Base-by-base conservation (phyloP, 2,113 vertebrate species). In the Prinia subflava region DNA sequence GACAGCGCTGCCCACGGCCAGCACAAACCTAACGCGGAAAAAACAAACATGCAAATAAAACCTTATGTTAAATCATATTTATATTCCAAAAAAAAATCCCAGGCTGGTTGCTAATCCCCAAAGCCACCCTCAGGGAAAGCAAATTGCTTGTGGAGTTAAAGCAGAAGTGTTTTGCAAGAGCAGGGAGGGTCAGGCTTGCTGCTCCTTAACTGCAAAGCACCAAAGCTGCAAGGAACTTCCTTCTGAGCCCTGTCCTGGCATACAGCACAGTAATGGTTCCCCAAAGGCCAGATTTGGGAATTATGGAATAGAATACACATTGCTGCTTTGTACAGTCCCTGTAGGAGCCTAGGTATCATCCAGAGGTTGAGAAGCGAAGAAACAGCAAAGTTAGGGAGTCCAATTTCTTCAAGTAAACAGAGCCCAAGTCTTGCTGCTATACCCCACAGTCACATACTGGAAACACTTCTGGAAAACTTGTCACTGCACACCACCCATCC, bases 1-100 rank as follows among this genome's bases (percentile, higher is more conserved):
- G 84, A 99, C 99, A 0, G 99, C 99, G 1, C 99, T 99, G 92
- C 99, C 99, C 93, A 99, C 99, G 1, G 99, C 99, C 94, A 99
- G 97, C 96, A 99, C 99, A 50, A 99, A 99, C 98, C 99, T 99
- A 80, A 56, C 5, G 9, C 10, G 39, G 47, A 52, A 27, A 17
- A 78, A 75, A 82, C 33, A 94, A 64, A 64, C 18, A 71, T 64
- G 37, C 12, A 62, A 70, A 59, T 73, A 69, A 79, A 68, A 37
- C 4, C 37, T 70, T 13, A 31, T 2, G 20, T 74, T 80, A 84
- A 95, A 49, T 7, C 44, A 13, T 11, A 69, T 30, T 68, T 21
- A 22, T 24, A 68, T 27, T 33, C 15, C 3, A 39, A 39, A 39
- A 39, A 65, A 46, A 20, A 39, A 39, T 42, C 85, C 64, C 71